A percentile compares a stretch with the other conserved stretches of the same genome.
Evolutionary conservation across 2,797 vertebrate species (phyloP).

Genomic region (Enteromius argenteus): DNA sequence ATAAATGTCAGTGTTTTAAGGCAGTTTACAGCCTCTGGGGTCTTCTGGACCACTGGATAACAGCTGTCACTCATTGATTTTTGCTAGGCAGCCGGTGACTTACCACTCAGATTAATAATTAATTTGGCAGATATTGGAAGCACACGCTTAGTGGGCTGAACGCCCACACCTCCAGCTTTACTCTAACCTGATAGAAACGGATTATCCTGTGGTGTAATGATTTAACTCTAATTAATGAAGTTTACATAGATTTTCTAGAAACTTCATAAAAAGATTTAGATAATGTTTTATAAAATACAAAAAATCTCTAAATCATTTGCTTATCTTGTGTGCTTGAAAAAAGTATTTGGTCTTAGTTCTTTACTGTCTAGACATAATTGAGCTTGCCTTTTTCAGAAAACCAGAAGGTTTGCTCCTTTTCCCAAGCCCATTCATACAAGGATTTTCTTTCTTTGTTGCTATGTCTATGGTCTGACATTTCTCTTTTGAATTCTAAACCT

Average conservation of each 20-base stretch:
- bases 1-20: conserved; percentile 36
- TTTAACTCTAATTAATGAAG: conserved; percentile 4
- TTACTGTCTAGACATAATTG: neutral
- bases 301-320: neutral
- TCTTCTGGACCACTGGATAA: conserved; percentile 27
- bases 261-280: neutral
- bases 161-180: neutral
- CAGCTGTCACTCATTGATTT: conserved; percentile 43
- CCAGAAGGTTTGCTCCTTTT: neutral
- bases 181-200: neutral
- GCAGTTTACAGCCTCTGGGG: conserved; percentile 1
- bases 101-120: conserved; percentile 51
- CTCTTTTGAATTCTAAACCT: conserved; percentile 25
- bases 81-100: conserved; percentile 30
- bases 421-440: neutral
- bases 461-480: neutral
- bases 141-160: conserved; percentile 19
- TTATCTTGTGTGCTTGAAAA: neutral
- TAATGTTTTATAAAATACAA: neutral
- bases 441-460: conserved; percentile 21
- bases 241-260: conserved; percentile 7
- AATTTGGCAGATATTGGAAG: conserved; percentile 50
- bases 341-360: neutral
- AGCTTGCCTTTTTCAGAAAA: neutral
- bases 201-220: neutral